Base-by-base conservation (phyloP, 2,113 vertebrate genomes). In the Oncorhynchus clarkii region DNA sequence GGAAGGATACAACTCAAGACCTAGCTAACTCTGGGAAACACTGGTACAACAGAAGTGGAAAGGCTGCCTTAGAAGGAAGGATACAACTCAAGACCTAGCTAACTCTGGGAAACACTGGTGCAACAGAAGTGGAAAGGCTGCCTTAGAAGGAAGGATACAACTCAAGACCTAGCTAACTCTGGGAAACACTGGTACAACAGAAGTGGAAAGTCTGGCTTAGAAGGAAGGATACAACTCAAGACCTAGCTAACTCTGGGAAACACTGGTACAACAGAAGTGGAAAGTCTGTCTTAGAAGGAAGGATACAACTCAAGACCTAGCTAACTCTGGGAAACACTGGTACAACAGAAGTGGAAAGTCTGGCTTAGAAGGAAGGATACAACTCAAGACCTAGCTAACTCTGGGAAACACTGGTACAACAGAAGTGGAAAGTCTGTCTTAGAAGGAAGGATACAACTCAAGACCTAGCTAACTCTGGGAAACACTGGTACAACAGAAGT, bases 51-150 rank as follows among this genome's bases (percentile, higher is more conserved):
- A 67, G 60, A 65, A 9, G 67, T 1, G 48, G 48, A 64, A n/a
- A 5, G 73, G 14, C 67, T 65, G 62, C 4, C 62, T 49, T 49
- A 12, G 22, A 29, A 29, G 29, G 29, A 29, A 29, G 29, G 62
- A 4, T 65, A 22, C 12, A 5, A n/a, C 24, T 65, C 62, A 26
- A 26, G 59, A 62, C 59, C 24, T 20, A 31, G 72, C 85, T 84
- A 88, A 75, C 76, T 31, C 31, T 31, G 31, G 31, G 31, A 31
- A 31, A 31, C 31, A 31, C 31, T 31, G 31, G 31, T 5, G 5
- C 70, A 76, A 34, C 67, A 67, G 60, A 65, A 9, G 67, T 1
- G 48, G 48, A 64, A n/a, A 5, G 73, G 14, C 67, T 65, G 64
- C 4, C 64, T 49, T 49, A 12, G 22, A 29, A 29, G 3, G 29